Evolutionary conservation across 2,888 invertebrate species (phyloP).

Genomic region (Diadromus collaris): DNA sequence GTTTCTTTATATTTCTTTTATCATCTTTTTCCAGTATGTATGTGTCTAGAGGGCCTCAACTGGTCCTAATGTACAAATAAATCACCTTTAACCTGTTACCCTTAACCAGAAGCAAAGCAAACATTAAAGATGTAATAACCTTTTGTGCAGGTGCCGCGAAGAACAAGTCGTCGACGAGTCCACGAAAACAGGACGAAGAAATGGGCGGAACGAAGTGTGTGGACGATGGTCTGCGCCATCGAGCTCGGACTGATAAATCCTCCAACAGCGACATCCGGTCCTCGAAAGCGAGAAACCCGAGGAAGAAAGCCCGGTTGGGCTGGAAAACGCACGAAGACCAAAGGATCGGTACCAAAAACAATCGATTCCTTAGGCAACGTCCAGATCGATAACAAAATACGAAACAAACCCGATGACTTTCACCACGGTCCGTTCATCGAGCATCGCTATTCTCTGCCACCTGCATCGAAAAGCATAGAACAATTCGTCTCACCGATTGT

Average conservation of each 20-base stretch:
- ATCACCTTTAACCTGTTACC: too few species aligned
- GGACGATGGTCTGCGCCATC: constrained; percentile 67
- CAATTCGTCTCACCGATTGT: neutral
- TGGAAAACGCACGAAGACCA: neutral
- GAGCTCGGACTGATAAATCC: constrained; percentile 64
- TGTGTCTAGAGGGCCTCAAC: too few species aligned
- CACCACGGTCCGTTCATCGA: neutral
- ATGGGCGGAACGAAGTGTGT: constrained; percentile 63
- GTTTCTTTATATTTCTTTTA: neutral
- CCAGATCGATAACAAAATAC: neutral
- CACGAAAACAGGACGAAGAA: constrained; percentile 26
- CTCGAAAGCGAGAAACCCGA: neutral
- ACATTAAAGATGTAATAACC: constrained; percentile 9
- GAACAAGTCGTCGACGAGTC: constrained; percentile 44
- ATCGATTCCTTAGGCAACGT: neutral
- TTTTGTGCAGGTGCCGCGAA: constrained; percentile 37
- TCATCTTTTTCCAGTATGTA: too few species aligned
- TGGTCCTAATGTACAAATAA: too few species aligned
- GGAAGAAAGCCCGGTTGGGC: constrained; percentile 4
- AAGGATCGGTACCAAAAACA: neutral
- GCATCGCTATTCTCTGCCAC: constrained; percentile 13
- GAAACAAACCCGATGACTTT: neutral
- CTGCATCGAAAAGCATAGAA: neutral
- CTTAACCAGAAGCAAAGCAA: too few species aligned
- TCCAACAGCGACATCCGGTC: neutral